Evolutionary conservation across 2,113 vertebrate genomes (phyloP).

Genomic region (Herpetotheres cachinnans): DNA sequence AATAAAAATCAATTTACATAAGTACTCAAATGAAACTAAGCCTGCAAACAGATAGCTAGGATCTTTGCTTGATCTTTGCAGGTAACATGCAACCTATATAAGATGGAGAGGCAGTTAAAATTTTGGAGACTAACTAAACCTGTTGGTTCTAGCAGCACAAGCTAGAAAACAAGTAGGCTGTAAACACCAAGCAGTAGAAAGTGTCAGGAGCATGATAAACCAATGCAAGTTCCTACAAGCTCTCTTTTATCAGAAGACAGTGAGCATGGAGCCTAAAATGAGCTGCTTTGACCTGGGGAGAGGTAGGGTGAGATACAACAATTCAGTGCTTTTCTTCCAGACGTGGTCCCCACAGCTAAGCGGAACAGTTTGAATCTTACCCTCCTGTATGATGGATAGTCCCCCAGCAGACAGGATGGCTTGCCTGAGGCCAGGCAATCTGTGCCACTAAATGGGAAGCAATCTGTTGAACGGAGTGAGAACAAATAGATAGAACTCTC

Average conservation of each 20-base stretch:
- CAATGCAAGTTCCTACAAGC: neutral
- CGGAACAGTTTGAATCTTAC: neutral
- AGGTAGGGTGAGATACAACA: neutral
- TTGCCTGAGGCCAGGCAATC: slow-evolving; percentile 46
- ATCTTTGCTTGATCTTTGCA: neutral
- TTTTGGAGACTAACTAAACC: neutral
- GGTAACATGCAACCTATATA: neutral
- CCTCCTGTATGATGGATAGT: slow-evolving; percentile 17
- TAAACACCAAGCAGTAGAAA: neutral
- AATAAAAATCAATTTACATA: neutral
- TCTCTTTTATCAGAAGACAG: neutral
- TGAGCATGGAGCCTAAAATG: neutral
- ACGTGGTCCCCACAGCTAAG: neutral
- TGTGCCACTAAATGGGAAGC: neutral
- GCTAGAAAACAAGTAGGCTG: neutral
- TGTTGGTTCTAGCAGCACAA: neutral
- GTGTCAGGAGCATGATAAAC: neutral
- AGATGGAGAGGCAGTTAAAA: neutral
- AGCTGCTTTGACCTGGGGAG: slow-evolving; percentile 12
- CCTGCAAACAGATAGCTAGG: neutral
- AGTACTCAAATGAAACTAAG: neutral
- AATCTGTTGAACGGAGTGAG: slow-evolving; percentile 7
- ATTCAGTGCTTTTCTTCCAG: slow-evolving; percentile 31
- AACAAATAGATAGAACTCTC: slow-evolving; percentile 1
- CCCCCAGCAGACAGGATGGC: neutral